Conservation (phyloP, 2,888 invertebrate species). For the Zaprionus bogoriensis region DNA sequence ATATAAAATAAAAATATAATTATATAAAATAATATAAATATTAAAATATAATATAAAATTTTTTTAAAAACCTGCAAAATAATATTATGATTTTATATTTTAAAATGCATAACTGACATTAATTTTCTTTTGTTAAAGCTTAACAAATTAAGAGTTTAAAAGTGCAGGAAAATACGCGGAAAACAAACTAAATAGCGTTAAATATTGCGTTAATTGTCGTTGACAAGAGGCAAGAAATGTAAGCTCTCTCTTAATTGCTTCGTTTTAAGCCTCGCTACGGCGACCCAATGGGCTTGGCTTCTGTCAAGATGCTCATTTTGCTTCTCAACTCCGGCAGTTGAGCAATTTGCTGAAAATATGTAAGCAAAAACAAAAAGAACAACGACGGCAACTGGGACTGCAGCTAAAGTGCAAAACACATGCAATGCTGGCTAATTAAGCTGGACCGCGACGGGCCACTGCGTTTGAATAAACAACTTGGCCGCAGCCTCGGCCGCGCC, state of each 20-base stretch:
- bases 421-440: conserved; percentile 73
- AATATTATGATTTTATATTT: too few relatives aligned
- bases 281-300: conserved; percentile 43
- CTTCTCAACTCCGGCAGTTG: conserved; percentile 22
- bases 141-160: too few relatives aligned
- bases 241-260: conserved; percentile 50
- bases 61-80: too few relatives aligned
- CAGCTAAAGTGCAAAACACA: conserved; percentile 67
- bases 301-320: conserved; percentile 41
- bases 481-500: conserved; percentile 27
- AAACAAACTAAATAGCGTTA: conserved; percentile 21
- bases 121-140: too few relatives aligned
- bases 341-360: conserved; percentile 54
- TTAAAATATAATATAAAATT: too few relatives aligned
- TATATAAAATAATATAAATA: too few relatives aligned
- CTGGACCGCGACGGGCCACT: conserved; percentile 54
- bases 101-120: too few relatives aligned
- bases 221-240: conserved; percentile 23
- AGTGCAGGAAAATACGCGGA: background rate
- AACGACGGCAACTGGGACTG: background rate
- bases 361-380: conserved; percentile 10
- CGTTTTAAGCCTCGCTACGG: conserved; percentile 19
- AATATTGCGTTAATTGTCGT: conserved; percentile 33
- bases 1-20: too few relatives aligned
- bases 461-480: conserved; percentile 48